Conservation (phyloP, 92 coral and sea anemone species). For the Meandrina meandrites region DNA sequence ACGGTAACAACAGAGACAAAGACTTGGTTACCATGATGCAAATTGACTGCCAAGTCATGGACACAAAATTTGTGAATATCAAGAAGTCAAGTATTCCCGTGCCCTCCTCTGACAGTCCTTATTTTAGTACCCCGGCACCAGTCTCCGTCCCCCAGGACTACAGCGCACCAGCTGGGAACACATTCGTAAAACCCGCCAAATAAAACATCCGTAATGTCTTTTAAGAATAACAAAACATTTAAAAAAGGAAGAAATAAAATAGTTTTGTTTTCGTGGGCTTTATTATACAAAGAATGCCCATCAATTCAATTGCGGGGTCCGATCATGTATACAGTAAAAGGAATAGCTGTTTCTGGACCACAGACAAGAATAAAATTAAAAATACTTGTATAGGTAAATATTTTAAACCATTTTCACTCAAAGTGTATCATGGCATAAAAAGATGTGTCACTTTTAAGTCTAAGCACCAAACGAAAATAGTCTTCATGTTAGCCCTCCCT, state of each 20-base stretch:
- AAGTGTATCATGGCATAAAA: not conserved
- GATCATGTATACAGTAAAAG: not conserved
- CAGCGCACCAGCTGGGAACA: slow-evolving; percentile 25
- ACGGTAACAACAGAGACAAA: slow-evolving; percentile 47
- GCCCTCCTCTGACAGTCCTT: slow-evolving; percentile 68
- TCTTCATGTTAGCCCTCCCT: not conserved
- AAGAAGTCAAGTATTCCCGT: slow-evolving; percentile 92
- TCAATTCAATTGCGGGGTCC: not conserved
- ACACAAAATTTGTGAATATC: slow-evolving; percentile 81
- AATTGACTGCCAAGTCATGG: slow-evolving; percentile 92
- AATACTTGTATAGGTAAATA: not conserved
- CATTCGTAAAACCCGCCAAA: slow-evolving; percentile 40
- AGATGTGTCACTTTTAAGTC: not conserved
- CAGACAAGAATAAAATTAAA: not conserved
- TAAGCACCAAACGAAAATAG: not conserved
- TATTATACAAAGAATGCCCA: not conserved
- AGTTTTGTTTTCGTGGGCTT: not conserved
- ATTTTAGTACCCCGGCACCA: slow-evolving; percentile 61
- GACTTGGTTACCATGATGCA: slow-evolving; percentile 90
- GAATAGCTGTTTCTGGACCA: not conserved
- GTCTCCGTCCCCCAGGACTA: slow-evolving; percentile 11
- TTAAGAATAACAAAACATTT: too few species aligned
- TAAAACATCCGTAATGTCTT: not conserved
- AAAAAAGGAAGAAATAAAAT: not conserved
- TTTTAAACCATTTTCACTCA: not conserved